Evolutionary conservation across 2,113 vertebrate genomes (phyloP), one percentile per base, ranked within the genome.

Genomic region (Desmodus rotundus): DNA sequence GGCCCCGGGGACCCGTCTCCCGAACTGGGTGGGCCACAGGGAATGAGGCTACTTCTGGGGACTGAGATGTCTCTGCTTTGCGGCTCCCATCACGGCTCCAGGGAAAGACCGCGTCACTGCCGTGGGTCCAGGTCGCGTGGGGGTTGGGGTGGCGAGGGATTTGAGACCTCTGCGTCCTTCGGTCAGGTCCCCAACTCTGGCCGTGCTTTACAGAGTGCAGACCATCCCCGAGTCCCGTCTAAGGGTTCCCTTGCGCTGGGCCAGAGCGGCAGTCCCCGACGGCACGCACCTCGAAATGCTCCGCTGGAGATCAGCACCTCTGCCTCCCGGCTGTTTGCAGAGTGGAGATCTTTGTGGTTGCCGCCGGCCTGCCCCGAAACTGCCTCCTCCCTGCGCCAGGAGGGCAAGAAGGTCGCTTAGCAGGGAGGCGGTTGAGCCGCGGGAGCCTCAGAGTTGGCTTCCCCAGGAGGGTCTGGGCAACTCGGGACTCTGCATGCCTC

Each of bases 321-420:
- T 3, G 24, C 8, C 61, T 84, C 43, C 13, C 0, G 4, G 12
- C 15, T 61, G 19, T 38, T 12, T 17, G 2, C 28, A 0, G n/a
- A 52, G 24, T 17, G 28, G 11, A 10, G 82, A 17, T 87, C 24
- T 45, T 33, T 0, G 67, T 2, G 56, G 50, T 3, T 13, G 72
- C 45, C 26, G 2, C 15, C 2, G 87, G 31, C 11, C 3, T 0
- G 50, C 43, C 41, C 16, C 0, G 19, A 6, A 5, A 16, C 65
- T 13, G 73, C 47, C 31, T 24, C 4, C 41, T 54, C 1, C 11
- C 31, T 14, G 54, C 10, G 13, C 33, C 41, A 2, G 38, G 50
- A 58, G 33, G 73, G 5, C 19, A 0, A 26, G 17, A 68, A 63
- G n/a, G 33, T 33, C 6, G 1, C 33, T 10, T 2, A n/a, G 58